Percentiles rank a stretch among this genome's conserved stretches.
Evolutionary conservation across 2,797 vertebrate genomes (phyloP).

Genomic region (Thaleichthys pacificus): DNA sequence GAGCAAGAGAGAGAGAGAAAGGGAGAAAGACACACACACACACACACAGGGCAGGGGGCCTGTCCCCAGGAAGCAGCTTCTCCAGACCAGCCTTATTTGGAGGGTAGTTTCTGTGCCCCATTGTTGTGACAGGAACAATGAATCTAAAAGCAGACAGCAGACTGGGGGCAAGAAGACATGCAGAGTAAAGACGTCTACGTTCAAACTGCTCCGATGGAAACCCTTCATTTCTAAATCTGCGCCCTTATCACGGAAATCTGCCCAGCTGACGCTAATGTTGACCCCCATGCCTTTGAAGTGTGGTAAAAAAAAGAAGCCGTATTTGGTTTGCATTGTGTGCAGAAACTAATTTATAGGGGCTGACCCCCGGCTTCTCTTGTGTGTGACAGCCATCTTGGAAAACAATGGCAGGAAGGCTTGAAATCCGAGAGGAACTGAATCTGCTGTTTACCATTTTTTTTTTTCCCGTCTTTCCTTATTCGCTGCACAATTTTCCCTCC

Average conservation of each 20-base stretch:
- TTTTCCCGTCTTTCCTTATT: constrained; percentile 55
- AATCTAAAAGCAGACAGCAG: constrained; percentile 62
- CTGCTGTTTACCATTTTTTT: constrained; percentile 85
- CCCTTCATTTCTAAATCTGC: constrained; percentile 49
- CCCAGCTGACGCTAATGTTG: constrained; percentile 57
- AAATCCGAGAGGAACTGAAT: constrained; percentile 84
- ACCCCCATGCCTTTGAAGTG: constrained; percentile 80
- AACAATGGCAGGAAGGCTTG: constrained; percentile 83
- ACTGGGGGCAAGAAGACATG: constrained; percentile 57
- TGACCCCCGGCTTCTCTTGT: constrained; percentile 90
- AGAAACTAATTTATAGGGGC: constrained; percentile 87
- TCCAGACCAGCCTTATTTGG: constrained; percentile 63
- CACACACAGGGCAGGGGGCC: background rate
- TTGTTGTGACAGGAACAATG: constrained; percentile 72
- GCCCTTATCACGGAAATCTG: constrained; percentile 65
- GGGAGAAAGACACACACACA: background rate
- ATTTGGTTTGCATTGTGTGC: constrained; percentile 87
- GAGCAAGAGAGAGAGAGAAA: too few species aligned
- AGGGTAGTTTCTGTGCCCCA: constrained; percentile 53
- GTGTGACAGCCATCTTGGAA: constrained; percentile 82
- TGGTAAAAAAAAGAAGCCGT: constrained; percentile 74
- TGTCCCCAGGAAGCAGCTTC: constrained; percentile 55
- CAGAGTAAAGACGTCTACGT: constrained; percentile 56
- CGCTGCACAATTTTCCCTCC: constrained; percentile 79
- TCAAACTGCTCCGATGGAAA: constrained; percentile 50